A percentile compares a stretch with the other conserved stretches of the same genome.
phyloP scores from a whole-genome alignment of 2,888 invertebrate species.

The Limnephilus auricula region DNA sequence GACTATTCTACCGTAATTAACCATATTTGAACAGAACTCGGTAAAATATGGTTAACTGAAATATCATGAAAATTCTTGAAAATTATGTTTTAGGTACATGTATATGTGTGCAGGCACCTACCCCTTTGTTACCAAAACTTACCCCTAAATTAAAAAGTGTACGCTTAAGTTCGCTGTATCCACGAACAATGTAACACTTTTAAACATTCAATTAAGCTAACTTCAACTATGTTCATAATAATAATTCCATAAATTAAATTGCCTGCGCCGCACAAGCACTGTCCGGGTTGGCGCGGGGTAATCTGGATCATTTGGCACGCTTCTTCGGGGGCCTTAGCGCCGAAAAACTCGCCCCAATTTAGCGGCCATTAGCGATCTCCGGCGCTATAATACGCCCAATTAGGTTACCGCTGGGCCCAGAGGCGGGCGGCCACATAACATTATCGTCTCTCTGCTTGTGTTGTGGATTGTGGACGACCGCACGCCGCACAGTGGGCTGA shows the following conservation, averaged over 20 bases:
- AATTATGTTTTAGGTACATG: too few species aligned
- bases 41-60: too few species aligned
- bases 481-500: not conserved
- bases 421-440: constrained; percentile 6
- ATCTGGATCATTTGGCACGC: constrained; percentile 45
- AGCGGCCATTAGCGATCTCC: constrained; percentile 23
- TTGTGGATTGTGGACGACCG: not conserved
- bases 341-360: constrained; percentile 36
- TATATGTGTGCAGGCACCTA: too few species aligned
- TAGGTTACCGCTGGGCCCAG: constrained; percentile 17
- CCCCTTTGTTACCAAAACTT: too few species aligned
- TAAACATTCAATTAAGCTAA: not conserved
- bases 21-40: too few species aligned
- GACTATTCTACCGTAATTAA: too few species aligned
- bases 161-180: too few species aligned
- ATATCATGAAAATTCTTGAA: too few species aligned
- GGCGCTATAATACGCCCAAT: constrained; percentile 31
- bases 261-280: not conserved
- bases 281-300: constrained; percentile 14
- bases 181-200: not conserved
- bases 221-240: not conserved
- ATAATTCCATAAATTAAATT: not conserved
- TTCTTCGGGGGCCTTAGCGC: constrained; percentile 42
- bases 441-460: constrained; percentile 8
- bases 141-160: too few species aligned